phyloP scores from a whole-genome alignment of 2,888 invertebrate genomes.

The Zaprionus bogoriensis region DNA sequence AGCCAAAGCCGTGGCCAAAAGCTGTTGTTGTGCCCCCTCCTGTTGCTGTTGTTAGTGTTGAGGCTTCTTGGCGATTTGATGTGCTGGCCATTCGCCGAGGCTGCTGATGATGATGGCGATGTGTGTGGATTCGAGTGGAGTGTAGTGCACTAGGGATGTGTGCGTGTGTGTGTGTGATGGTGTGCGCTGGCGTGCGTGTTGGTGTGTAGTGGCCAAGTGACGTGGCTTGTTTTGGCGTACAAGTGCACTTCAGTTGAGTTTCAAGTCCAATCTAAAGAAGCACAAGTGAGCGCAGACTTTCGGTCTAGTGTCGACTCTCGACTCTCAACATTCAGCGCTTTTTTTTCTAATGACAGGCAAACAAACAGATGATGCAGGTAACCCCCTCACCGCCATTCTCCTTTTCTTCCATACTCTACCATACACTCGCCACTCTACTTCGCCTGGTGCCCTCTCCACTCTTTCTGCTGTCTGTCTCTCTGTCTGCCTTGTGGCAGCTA shows the following conservation, averaged over 20 bases:
- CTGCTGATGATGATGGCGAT: slow-evolving; percentile 18
- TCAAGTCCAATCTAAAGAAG: slow-evolving; percentile 78
- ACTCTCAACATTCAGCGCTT: slow-evolving; percentile 62
- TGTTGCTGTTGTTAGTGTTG: slow-evolving; percentile 41
- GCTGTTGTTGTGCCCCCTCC: slow-evolving; percentile 26
- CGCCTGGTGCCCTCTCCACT: background rate
- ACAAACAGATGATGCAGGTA: slow-evolving; percentile 71
- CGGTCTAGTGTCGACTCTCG: slow-evolving; percentile 71
- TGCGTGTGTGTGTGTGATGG: slow-evolving; percentile 11
- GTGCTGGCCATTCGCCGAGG: slow-evolving; percentile 50
- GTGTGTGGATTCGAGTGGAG: slow-evolving; percentile 38
- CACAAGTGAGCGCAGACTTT: slow-evolving; percentile 75
- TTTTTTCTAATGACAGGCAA: slow-evolving; percentile 74
- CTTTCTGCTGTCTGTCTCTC: slow-evolving; percentile 7
- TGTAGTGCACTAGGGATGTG: slow-evolving; percentile 30
- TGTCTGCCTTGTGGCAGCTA: slow-evolving; percentile 50
- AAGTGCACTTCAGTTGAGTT: slow-evolving; percentile 76
- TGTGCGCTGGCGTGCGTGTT: slow-evolving; percentile 20
- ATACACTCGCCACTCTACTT: slow-evolving; percentile 3
- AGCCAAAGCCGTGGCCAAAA: slow-evolving; percentile 36
- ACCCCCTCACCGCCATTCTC: slow-evolving; percentile 14
- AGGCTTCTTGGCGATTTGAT: slow-evolving; percentile 55
- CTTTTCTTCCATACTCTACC: slow-evolving; percentile 8
- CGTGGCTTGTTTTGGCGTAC: slow-evolving; percentile 76
- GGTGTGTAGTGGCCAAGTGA: slow-evolving; percentile 70